Evolutionary conservation across 2,888 invertebrate species (phyloP).

Genomic region (Pollenia griseotomentosa): DNA sequence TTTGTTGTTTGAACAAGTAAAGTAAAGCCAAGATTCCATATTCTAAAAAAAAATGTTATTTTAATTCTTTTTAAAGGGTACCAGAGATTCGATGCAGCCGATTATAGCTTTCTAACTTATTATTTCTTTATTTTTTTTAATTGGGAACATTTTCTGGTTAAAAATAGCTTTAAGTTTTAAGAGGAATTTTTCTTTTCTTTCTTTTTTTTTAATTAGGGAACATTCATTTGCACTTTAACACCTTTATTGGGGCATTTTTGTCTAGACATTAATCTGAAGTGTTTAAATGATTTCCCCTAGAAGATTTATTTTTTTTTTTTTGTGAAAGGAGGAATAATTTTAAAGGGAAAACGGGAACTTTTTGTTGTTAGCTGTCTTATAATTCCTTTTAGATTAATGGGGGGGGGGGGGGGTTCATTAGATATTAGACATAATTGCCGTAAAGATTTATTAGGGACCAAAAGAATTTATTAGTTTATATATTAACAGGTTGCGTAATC

Average conservation of each 20-base stretch:
- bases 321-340: neutral
- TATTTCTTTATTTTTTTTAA: neutral
- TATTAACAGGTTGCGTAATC: conserved; percentile 18
- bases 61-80: no score
- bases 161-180: neutral
- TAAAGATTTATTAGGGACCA: conserved; percentile 23
- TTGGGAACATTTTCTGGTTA: neutral
- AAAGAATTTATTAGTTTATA: neutral
- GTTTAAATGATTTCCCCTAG: neutral
- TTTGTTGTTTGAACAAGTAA: no score
- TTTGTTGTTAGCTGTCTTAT: neutral
- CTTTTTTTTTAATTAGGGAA: conserved; percentile 27
- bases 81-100: no score
- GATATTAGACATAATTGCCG: conserved; percentile 12
- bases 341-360: neutral
- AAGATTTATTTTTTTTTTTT: conserved; percentile 8
- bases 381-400: conserved; percentile 23
- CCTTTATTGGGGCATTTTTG: neutral
- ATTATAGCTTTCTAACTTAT: no score
- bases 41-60: no score
- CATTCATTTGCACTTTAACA: conserved; percentile 46
- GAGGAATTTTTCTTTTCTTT: conserved; percentile 6
- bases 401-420: neutral
- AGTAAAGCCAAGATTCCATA: no score
- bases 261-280: conserved; percentile 20